Evolutionary conservation across 2,888 invertebrate genomes (phyloP).

Genomic region (Ochropleura leucogaster): DNA sequence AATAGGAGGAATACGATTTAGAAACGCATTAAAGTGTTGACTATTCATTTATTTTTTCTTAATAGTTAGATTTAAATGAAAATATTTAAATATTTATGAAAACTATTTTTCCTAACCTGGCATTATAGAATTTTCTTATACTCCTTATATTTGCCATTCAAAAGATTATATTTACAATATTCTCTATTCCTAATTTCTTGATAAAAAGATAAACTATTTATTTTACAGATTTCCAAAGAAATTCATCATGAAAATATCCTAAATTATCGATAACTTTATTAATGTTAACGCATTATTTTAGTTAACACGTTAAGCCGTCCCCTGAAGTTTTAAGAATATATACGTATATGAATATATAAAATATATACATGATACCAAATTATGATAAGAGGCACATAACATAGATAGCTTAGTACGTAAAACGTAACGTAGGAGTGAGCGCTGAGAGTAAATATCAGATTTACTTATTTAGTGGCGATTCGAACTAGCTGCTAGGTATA

Average conservation of each 20-base stretch:
- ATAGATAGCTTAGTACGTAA: slow-evolving; percentile 65
- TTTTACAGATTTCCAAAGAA: slow-evolving; percentile 40
- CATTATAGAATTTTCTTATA: slow-evolving; percentile 22
- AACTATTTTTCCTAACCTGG: slow-evolving; percentile 50
- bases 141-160: slow-evolving; percentile 20
- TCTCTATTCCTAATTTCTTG: slow-evolving; percentile 58
- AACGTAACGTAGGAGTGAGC: slow-evolving; percentile 57
- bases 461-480: slow-evolving; percentile 31
- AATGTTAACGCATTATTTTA: slow-evolving; percentile 72
- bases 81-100: slow-evolving; percentile 12
- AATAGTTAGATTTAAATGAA: slow-evolving; percentile 37
- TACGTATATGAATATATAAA: slow-evolving; percentile 72
- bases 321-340: slow-evolving; percentile 85
- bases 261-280: slow-evolving; percentile 67
- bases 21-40: slow-evolving; percentile 57
- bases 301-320: slow-evolving; percentile 85
- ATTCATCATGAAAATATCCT: slow-evolving; percentile 52
- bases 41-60: slow-evolving; percentile 36
- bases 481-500: slow-evolving; percentile 18
- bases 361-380: slow-evolving; percentile 65
- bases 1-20: slow-evolving; percentile 34
- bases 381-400: slow-evolving; percentile 65
- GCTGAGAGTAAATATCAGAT: slow-evolving; percentile 33
- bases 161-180: slow-evolving; percentile 53
- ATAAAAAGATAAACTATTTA: slow-evolving; percentile 30